Base-by-base conservation (phyloP, 2,113 vertebrate genomes). In the Tachuris rubrigastra region DNA sequence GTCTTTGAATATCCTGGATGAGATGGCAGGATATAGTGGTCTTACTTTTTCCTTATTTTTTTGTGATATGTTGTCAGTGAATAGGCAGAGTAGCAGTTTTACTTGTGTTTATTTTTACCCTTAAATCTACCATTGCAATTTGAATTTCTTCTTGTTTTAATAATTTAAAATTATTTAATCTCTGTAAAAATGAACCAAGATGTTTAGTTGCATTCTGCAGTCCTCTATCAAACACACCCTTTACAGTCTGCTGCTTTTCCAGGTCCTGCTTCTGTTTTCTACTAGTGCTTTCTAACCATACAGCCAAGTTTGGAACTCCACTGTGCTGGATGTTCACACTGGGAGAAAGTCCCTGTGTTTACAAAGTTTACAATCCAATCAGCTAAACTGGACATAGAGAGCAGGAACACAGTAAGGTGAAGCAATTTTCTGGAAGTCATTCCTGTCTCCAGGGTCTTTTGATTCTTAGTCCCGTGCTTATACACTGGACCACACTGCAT, bases 1-100 rank as follows among this genome's bases (percentile, higher is more conserved):
- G 71, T 42, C 78, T 92, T 72, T 94, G 78, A 91, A 73, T 93
- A 93, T 67, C 67, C 77, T 62, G 82, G 60, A 85, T 85, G 58
- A 91, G 87, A 95, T 44, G 31, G 49, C 52, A 89, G n/a, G 66
- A 76, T 53, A 10, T 37, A 68, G 37, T 49, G 42, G 42, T 67
- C 42, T 85, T 85, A 78, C 21, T 79, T 93, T 44, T 66, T 22
- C 58, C 49, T 83, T 75, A 14, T 46, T 56, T 87, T 83, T 85
- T 68, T 8, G 37, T 55, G n/a, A 19, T 58, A 76, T 46, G 6
- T 49, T 87, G 12, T 58, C 62, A 89, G 52, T 44, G 81, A 89
- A 93, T 44, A 85, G 71, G 93, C 27, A 80, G 39, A 95, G 50
- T 31, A 66, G 41, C 18, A 46, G 8, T 77, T 85, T 90, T 66